Evolutionary conservation across 1,140 invertebrate genomes (phyloP).

Genomic region (Drosophila carrolli): DNA sequence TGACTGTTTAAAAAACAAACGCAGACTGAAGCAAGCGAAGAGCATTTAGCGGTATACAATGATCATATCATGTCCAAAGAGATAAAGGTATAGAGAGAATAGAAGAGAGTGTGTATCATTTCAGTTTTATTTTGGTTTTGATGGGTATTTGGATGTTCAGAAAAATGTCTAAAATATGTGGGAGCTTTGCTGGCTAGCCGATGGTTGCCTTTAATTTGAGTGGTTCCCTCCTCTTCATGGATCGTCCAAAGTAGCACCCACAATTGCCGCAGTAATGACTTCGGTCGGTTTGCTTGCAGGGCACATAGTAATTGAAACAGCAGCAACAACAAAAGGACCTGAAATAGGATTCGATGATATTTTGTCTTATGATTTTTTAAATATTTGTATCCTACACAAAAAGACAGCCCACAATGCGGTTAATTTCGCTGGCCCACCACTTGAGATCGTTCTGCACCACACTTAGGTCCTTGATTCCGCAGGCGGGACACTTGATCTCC

Average conservation of each 20-base stretch:
- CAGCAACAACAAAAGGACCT: slow-evolving; percentile 77
- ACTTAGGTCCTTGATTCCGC: slow-evolving; percentile 61
- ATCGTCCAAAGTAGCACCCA: slow-evolving; percentile 78
- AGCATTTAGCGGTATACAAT: background rate
- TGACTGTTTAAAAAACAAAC: slow-evolving; percentile 27
- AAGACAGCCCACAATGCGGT: slow-evolving; percentile 76
- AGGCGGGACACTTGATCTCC: slow-evolving; percentile 69
- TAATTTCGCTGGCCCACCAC: slow-evolving; percentile 76
- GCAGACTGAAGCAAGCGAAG: slow-evolving; percentile 38
- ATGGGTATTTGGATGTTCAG: slow-evolving; percentile 8
- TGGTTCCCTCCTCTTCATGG: slow-evolving; percentile 62
- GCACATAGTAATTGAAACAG: slow-evolving; percentile 69
- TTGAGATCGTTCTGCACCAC: slow-evolving; percentile 75
- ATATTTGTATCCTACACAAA: slow-evolving; percentile 64
- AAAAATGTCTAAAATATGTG: slow-evolving; percentile 7
- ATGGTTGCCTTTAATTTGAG: slow-evolving; percentile 57
- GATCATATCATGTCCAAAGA: slow-evolving; percentile 2
- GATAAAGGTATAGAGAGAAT: background rate
- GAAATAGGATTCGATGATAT: background rate
- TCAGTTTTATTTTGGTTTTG: slow-evolving; percentile 39
- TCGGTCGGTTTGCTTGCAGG: slow-evolving; percentile 77
- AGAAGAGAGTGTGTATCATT: slow-evolving; percentile 3
- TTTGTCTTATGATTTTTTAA: background rate
- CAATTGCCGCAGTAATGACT: slow-evolving; percentile 82
- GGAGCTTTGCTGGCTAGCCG: slow-evolving; percentile 11